Evolutionary conservation across 2,797 vertebrate genomes (phyloP).

Genomic region (Bovichtus diacanthus): DNA sequence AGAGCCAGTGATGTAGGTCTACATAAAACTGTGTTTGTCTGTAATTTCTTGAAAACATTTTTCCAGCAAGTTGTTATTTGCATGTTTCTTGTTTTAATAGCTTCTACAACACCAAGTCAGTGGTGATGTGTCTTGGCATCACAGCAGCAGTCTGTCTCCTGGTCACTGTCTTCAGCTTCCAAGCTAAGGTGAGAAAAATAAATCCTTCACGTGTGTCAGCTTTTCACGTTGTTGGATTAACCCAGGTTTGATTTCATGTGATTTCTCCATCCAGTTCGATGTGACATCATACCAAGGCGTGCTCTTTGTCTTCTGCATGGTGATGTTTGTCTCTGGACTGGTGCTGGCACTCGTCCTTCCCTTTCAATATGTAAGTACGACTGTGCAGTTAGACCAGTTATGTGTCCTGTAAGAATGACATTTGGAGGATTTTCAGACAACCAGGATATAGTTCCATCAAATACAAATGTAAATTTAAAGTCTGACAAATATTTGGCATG

Average conservation of each 20-base stretch:
- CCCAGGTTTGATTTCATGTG: slow-evolving; percentile 10
- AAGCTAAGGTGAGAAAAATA: slow-evolving; percentile 89
- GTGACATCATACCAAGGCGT: slow-evolving; percentile 93
- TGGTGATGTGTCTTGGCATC: slow-evolving; percentile 92
- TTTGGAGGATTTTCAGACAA: not conserved
- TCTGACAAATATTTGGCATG: not conserved
- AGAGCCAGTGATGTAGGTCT: not conserved
- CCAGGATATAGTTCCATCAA: not conserved
- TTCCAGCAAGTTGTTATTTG: not conserved
- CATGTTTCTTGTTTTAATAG: slow-evolving; percentile 74
- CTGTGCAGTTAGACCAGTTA: not conserved
- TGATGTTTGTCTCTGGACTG: slow-evolving; percentile 90
- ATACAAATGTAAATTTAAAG: not conserved
- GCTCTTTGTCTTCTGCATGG: slow-evolving; percentile 90
- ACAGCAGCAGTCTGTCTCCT: slow-evolving; percentile 92
- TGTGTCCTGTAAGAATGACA: not conserved
- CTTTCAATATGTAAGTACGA: slow-evolving; percentile 90
- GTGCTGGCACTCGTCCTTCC: slow-evolving; percentile 89
- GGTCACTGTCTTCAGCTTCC: slow-evolving; percentile 93
- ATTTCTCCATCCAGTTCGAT: slow-evolving; percentile 85
- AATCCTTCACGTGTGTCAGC: not conserved
- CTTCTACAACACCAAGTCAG: slow-evolving; percentile 93
- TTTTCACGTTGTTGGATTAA: not conserved
- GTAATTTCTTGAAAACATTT: not conserved
- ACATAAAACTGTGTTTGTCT: not conserved